phyloP scores from a whole-genome alignment of 2,113 vertebrate species.

The Ginglymostoma cirratum region DNA sequence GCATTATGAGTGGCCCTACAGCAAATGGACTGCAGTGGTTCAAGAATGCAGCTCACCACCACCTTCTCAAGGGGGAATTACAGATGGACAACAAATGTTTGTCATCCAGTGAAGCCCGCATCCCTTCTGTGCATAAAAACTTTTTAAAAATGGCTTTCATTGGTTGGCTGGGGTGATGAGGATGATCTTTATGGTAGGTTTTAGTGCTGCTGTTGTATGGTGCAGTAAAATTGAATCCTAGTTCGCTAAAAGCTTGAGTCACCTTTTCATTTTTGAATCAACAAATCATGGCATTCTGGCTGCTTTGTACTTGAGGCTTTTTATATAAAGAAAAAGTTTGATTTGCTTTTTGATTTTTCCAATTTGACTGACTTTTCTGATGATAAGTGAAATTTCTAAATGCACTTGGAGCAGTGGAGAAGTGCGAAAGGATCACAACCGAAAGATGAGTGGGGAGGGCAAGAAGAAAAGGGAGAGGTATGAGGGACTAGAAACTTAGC shows the following conservation, averaged over 20 bases:
- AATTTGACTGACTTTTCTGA: neutral
- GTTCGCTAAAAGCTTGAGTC: neutral
- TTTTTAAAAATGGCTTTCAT: no score
- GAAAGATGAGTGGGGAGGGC: neutral
- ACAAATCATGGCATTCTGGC: neutral
- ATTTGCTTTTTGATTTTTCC: neutral
- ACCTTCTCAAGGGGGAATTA: no score
- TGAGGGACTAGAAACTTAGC: neutral
- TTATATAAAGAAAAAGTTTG: neutral
- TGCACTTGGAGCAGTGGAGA: neutral
- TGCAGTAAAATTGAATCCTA: neutral
- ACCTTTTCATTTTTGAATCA: neutral
- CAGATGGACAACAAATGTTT: no score
- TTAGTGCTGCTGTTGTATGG: no score
- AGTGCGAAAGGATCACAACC: neutral
- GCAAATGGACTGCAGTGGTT: no score
- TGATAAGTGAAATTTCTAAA: neutral
- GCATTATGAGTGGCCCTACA: no score
- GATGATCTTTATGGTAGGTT: neutral
- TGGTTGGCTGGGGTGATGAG: neutral
- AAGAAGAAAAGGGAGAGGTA: neutral
- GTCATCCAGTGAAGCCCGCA: no score
- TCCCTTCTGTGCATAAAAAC: no score
- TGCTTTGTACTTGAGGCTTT: neutral
- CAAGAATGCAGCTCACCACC: no score